These are phyloP conservation scores for Falco berigora DNA, from an alignment of 2,797 vertebrate genomes.

Conservation along the genomic window DNA sequence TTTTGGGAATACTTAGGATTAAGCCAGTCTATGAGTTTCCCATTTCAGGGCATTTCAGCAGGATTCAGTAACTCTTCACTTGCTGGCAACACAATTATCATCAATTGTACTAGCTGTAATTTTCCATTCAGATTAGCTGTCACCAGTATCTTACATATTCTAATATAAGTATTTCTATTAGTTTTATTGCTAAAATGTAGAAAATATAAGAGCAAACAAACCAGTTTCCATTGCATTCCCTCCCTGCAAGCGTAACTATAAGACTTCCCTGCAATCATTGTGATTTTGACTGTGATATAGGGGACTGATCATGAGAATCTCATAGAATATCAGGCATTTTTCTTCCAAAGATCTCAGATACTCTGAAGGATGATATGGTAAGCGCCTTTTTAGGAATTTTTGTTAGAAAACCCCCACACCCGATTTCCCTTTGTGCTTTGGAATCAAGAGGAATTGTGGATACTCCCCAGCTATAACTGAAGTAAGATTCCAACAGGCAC, in stretches of 20 bases:
- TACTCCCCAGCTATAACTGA: rapidly evolving
- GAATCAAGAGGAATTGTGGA: neutral
- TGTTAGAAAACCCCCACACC: neutral
- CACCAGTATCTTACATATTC: neutral
- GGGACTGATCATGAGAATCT: neutral
- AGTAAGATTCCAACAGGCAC: neutral
- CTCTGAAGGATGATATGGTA: neutral
- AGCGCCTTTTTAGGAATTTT: neutral
- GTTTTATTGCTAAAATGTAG: neutral
- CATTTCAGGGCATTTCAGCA: neutral
- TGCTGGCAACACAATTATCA: neutral
- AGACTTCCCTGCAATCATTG: neutral
- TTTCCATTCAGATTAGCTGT: neutral
- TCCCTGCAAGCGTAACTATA: neutral
- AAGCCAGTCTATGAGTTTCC: neutral
- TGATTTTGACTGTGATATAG: neutral
- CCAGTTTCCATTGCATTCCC: neutral
- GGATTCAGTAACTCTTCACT: neutral
- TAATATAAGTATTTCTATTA: neutral
- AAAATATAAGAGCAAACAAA: neutral
- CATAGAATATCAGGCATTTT: neutral
- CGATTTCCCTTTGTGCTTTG: neutral
- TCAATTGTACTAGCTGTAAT: neutral
- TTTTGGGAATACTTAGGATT: neutral
- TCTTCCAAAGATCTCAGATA: neutral